A percentile compares a stretch with the other conserved stretches of the same genome.
These are phyloP conservation scores for Protobothrops mucrosquamatus DNA, from an alignment of 2,113 vertebrate species.

Conservation along the genomic window DNA sequence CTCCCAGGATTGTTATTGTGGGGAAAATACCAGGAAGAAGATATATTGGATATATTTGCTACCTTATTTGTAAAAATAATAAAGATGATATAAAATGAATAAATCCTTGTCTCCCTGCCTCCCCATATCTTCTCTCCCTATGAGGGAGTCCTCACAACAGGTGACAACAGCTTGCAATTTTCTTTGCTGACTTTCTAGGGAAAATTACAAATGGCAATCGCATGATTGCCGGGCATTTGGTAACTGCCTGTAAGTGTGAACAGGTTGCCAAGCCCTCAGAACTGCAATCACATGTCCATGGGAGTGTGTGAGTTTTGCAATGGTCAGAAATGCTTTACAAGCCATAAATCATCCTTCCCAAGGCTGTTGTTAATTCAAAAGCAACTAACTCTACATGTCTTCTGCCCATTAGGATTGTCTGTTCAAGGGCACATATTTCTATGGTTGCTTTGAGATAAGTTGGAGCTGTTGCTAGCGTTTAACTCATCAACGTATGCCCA, in stretches of 20 bases:
- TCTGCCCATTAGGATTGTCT: not conserved
- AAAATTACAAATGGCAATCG: not conserved
- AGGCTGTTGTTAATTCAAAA: too few species aligned
- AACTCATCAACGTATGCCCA: not conserved
- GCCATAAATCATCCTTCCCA: not conserved
- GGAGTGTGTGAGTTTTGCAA: not conserved
- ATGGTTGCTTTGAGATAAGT: not conserved
- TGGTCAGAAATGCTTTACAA: not conserved
- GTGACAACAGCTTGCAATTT: not conserved
- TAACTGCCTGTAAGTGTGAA: not conserved
- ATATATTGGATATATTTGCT: not conserved
- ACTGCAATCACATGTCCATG: rapidly evolving
- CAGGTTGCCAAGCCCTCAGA: not conserved
- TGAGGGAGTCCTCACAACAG: not conserved
- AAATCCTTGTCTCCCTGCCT: not conserved
- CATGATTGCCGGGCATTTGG: not conserved
- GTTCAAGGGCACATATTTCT: not conserved
- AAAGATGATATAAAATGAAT: not conserved
- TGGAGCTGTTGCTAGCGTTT: not conserved
- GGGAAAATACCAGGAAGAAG: not conserved
- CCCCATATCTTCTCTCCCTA: not conserved
- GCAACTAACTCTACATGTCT: not conserved
- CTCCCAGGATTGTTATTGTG: not conserved
- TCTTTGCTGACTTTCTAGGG: not conserved
- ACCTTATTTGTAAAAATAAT: not conserved